Conservation (phyloP, 2,113 vertebrate species). For the Halichoeres trimaculatus region DNA sequence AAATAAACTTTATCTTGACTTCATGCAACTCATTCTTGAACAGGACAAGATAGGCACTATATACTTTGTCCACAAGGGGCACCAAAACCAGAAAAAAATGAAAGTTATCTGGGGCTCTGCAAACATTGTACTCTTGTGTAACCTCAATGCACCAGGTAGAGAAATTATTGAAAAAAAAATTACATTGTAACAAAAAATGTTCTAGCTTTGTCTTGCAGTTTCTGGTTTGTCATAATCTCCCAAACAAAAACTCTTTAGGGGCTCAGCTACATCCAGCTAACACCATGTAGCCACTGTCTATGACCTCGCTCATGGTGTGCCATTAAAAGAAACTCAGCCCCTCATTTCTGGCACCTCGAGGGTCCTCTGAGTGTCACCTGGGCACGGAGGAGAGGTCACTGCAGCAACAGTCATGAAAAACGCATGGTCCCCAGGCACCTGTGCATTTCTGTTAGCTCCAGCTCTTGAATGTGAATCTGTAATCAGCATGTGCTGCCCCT, state of each 20-base stretch:
- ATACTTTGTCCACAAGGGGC: too few relatives aligned
- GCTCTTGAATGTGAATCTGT: constrained; percentile 38
- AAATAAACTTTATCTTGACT: too few relatives aligned
- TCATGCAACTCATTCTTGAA: too few relatives aligned
- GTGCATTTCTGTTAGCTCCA: constrained; percentile 44
- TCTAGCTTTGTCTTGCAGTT: background rate
- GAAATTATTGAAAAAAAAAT: too few relatives aligned
- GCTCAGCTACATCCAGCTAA: background rate
- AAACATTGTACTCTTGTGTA: background rate
- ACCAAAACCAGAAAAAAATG: too few relatives aligned
- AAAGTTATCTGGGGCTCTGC: too few relatives aligned
- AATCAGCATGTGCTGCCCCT: constrained; percentile 28
- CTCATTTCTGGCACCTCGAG: constrained; percentile 5
- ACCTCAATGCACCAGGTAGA: background rate
- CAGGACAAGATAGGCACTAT: too few relatives aligned
- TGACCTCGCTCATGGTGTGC: constrained; percentile 4
- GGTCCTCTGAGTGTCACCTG: background rate
- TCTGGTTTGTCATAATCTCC: background rate
- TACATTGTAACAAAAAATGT: background rate
- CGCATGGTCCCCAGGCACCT: background rate
- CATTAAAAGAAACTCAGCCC: background rate
- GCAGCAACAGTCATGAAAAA: constrained; percentile 26
- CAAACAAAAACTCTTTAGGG: background rate
- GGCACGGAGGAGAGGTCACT: constrained; percentile 15
- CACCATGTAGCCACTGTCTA: background rate